Evolutionary conservation across 2,113 vertebrate species (phyloP).

Genomic region (Phaethon lepturus): DNA sequence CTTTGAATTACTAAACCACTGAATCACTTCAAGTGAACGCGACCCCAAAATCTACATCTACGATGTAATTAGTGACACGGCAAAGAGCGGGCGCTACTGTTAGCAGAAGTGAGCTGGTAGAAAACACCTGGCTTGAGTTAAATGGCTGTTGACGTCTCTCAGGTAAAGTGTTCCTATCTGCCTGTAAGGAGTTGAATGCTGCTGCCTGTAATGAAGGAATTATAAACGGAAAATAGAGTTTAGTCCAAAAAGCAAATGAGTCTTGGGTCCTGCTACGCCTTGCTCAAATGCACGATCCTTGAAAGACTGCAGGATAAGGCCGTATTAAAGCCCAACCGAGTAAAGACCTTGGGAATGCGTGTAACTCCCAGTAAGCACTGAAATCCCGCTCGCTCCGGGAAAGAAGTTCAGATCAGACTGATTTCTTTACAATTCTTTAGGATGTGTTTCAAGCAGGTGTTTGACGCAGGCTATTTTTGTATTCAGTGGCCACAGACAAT

Average conservation of each 20-base stretch:
- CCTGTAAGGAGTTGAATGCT: slow-evolving; percentile 9
- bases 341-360: not conserved
- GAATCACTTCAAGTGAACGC: not conserved
- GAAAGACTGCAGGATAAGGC: not conserved
- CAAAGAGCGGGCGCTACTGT: not conserved
- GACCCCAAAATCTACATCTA: not conserved
- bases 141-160: not conserved
- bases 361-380: not conserved
- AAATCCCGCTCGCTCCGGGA: not conserved
- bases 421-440: not conserved
- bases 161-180: not conserved
- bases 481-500: not conserved
- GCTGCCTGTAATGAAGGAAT: not conserved
- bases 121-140: not conserved
- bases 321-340: not conserved
- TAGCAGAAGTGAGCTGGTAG: not conserved
- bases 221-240: not conserved
- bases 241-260: not conserved
- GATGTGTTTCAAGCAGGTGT: not conserved
- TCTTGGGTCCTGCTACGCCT: not conserved
- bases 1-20: slow-evolving; percentile 23
- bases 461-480: not conserved
- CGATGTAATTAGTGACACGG: not conserved
- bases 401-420: not conserved
- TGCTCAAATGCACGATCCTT: rapidly evolving